phyloP scores from a whole-genome alignment of 1,140 invertebrate genomes.

The Drosophila lacertosa region DNA sequence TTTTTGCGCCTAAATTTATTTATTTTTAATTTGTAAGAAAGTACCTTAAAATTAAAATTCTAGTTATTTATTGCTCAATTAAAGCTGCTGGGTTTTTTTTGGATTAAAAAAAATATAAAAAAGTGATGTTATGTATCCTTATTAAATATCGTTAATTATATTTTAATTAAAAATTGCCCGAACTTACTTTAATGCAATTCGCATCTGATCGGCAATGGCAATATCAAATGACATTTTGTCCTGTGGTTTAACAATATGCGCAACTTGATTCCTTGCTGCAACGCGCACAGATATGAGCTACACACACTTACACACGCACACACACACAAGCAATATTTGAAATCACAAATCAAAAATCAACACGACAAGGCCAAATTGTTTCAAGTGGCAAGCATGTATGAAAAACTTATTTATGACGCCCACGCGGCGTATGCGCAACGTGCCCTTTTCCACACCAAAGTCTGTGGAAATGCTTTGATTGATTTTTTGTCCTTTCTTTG shows the following conservation, averaged over 20 bases:
- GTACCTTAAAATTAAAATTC: too few species aligned
- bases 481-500: constrained; percentile 24
- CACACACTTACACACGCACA: neutral
- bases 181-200: constrained; percentile 78
- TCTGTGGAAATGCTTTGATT: constrained; percentile 35
- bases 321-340: constrained; percentile 14
- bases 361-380: constrained; percentile 27
- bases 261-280: constrained; percentile 45
- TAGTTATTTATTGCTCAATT: too few species aligned
- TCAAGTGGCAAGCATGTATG: constrained; percentile 34
- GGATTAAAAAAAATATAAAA: too few species aligned
- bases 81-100: too few species aligned
- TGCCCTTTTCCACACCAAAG: constrained; percentile 22
- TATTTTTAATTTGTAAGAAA: too few species aligned
- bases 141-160: neutral
- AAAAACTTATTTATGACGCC: constrained; percentile 31
- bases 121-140: too few species aligned
- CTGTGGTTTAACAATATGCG: constrained; percentile 34
- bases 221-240: constrained; percentile 81
- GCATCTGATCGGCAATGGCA: constrained; percentile 80
- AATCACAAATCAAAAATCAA: constrained; percentile 52
- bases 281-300: neutral
- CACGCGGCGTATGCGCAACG: constrained; percentile 44
- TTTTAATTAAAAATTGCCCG: neutral
- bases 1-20: too few species aligned